Evolutionary conservation across 2,113 vertebrate species (phyloP), one percentile per base, ranked within the genome.

Genomic region (Chaenogobius annularis): DNA sequence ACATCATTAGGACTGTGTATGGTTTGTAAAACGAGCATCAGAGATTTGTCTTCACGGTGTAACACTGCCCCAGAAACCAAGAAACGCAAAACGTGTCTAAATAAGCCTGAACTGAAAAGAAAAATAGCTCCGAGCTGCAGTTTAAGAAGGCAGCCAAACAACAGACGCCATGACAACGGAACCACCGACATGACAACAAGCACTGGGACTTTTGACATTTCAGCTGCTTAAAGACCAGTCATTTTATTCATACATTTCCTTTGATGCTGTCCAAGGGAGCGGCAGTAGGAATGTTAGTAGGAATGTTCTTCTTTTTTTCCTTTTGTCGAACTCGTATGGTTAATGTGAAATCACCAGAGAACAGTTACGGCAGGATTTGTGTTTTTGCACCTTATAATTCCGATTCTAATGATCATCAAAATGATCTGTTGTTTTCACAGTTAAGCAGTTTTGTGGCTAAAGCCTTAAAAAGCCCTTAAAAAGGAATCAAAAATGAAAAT

Each of bases 81-180:
- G 59, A 62, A 62, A 35, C 31, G 9, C 26, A 19, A 62, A 35
- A 62, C 13, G 9, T 1, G 10, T 62, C 15, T 1, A 62, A 62
- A 62, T 10, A 35, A 26, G 2, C 11, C 52, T 22, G 22, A 23
- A 58, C 12, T 4, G 12, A 26, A 26, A 59, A 59, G 11, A 59
- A 59, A 59, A 62, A 62, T 19, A 37, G 59, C 59, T 37, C 59
- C 3, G 59, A 62, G 59, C 17, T 15, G 3, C 9, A 19, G 31
- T 37, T n/a, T 14, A 19, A 35, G 56, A 59, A 59, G 20, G 59
- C 59, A n/a, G 59, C 59, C 59, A 62, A 62, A 19, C 37, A 62
- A 37, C 56, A 19, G 59, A 7, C 26, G 14, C 58, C 13, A 35
- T 61, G 58, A 31, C 31, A 37, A 62, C 59, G 37, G 26, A 37